These are phyloP conservation scores for Cantharis rustica DNA, from an alignment of 2,888 invertebrate species.

Conservation along the genomic window DNA sequence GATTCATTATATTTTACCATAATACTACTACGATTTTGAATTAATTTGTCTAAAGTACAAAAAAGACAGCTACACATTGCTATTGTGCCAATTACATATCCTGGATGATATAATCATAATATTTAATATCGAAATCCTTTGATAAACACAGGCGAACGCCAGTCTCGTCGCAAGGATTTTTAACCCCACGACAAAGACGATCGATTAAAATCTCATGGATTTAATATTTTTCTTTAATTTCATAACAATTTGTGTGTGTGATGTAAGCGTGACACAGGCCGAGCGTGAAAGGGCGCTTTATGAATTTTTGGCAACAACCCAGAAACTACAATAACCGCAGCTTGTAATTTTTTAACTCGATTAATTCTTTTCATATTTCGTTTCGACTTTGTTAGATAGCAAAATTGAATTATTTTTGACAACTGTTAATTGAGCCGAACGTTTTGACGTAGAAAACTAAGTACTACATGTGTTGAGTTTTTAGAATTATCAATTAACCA, in stretches of 20 bases:
- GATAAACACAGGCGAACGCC: no score
- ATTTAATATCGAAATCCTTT: no score
- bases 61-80: no score
- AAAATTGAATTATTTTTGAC: background rate
- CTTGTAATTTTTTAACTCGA: background rate
- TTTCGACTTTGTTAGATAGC: background rate
- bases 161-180: background rate
- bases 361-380: background rate
- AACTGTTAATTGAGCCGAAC: background rate
- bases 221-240: background rate
- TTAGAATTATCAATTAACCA: background rate
- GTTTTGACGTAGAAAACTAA: background rate
- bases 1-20: no score
- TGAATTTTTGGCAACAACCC: background rate
- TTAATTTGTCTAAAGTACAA: no score
- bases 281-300: background rate
- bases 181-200: background rate
- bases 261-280: background rate
- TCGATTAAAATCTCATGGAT: background rate
- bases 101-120: no score
- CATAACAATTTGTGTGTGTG: background rate
- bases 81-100: no score
- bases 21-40: no score
- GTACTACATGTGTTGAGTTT: background rate
- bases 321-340: background rate